A percentile compares a stretch with the other conserved stretches of the same genome.
Evolutionary conservation across 1,140 invertebrate genomes (phyloP).

Genomic region (Eciton burchellii): DNA sequence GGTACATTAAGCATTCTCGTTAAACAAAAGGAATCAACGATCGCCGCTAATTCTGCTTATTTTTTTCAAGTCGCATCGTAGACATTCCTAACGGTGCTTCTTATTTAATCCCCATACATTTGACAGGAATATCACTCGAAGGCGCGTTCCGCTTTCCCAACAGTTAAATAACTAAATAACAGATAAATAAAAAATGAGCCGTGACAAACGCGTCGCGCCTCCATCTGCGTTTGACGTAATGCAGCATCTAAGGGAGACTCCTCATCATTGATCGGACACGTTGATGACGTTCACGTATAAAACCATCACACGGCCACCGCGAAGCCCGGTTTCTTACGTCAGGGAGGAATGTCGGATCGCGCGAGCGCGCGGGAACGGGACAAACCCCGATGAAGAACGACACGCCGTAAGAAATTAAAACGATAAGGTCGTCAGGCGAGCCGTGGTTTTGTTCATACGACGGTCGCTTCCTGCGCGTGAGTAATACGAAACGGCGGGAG

Average conservation of each 20-base stretch:
- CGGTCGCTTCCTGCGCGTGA: constrained; percentile 63
- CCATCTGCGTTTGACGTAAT: background rate
- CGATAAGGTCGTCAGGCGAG: constrained; percentile 67
- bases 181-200: background rate
- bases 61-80: no score
- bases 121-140: no score
- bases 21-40: background rate
- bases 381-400: constrained; percentile 42
- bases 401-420: constrained; percentile 56
- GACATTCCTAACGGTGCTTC: no score
- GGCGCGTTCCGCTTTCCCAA: no score
- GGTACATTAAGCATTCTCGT: background rate
- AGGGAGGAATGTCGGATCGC: background rate
- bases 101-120: no score
- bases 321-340: constrained; percentile 8
- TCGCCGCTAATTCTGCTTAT: no score
- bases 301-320: background rate
- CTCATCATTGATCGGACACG: background rate
- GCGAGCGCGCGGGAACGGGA: constrained; percentile 20
- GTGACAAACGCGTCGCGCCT: background rate
- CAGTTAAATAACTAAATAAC: background rate
- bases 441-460: constrained; percentile 62
- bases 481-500: constrained; percentile 74
- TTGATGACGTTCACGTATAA: background rate
- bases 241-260: background rate